phyloP scores from a whole-genome alignment of 2,113 vertebrate genomes.

The Spilogale gracilis region DNA sequence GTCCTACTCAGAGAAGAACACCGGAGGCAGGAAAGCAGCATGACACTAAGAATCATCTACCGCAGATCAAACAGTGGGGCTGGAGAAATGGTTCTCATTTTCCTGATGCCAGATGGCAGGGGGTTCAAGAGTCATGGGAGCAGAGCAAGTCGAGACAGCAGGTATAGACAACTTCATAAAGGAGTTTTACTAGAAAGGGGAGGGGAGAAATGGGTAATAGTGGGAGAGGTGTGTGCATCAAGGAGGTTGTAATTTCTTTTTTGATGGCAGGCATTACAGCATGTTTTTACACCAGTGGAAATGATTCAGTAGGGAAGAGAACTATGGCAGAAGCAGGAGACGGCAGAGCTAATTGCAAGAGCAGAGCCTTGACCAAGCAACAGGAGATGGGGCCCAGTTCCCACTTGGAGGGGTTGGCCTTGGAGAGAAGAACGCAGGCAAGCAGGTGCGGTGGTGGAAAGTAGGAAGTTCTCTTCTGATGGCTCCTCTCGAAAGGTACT shows the following conservation, averaged over 20 bases:
- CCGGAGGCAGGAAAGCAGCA: neutral
- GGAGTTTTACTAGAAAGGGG: neutral
- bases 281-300: neutral
- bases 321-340: neutral
- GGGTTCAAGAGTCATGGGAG: neutral
- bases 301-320: neutral
- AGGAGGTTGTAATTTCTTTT: slow-evolving; percentile 8
- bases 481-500: slow-evolving; percentile 34
- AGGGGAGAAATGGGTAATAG: neutral
- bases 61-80: neutral
- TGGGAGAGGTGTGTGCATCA: neutral
- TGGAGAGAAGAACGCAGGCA: neutral
- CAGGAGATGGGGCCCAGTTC: neutral
- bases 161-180: neutral
- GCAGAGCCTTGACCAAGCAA: neutral
- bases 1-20: neutral
- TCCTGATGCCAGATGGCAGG: neutral
- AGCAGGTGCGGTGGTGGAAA: neutral
- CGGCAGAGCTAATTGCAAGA: neutral
- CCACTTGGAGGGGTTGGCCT: neutral
- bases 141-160: neutral
- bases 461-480: neutral
- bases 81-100: slow-evolving; percentile 31
- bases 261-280: neutral
- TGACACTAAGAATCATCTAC: neutral